These are phyloP conservation scores for Palythoa caribaeorum DNA, from an alignment of 92 coral and sea anemone genomes.

Conservation along the genomic window DNA sequence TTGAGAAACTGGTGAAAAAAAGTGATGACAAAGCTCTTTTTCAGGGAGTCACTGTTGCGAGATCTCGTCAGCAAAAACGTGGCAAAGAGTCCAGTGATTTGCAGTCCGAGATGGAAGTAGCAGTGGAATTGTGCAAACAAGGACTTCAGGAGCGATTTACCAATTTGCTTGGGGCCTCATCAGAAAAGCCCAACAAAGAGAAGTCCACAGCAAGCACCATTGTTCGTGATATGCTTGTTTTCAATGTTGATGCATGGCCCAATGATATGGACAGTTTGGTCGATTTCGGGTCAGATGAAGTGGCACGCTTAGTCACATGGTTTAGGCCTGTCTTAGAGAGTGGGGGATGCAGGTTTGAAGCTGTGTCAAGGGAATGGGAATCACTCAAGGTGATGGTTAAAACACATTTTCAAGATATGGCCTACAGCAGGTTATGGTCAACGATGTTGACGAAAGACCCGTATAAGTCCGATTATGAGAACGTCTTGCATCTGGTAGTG, in stretches of 20 bases:
- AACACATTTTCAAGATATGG: background rate
- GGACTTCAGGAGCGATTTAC: conserved; percentile 6
- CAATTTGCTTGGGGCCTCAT: conserved; percentile 6
- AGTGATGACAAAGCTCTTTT: conserved; percentile 19
- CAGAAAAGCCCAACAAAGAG: conserved; percentile 6
- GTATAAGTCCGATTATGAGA: conserved; percentile 24
- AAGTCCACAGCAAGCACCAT: conserved; percentile 44
- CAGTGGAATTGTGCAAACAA: conserved; percentile 1
- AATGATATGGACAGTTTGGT: conserved; percentile 13
- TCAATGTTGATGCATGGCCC: conserved; percentile 12
- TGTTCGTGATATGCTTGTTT: background rate
- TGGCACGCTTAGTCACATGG: conserved; percentile 7
- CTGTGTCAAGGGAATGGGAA: background rate
- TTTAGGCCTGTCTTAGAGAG: background rate
- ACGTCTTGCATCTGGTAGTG: conserved; percentile 27
- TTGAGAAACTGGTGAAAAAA: background rate
- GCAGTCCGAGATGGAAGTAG: conserved; percentile 3
- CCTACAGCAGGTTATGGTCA: conserved; percentile 7
- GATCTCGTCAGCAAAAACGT: conserved; percentile 5
- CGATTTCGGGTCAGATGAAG: conserved; percentile 30
- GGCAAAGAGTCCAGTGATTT: conserved; percentile 6
- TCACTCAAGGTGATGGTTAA: conserved; percentile 5
- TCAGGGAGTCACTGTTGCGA: conserved; percentile 26
- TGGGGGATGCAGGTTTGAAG: conserved; percentile 1
- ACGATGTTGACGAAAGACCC: background rate